Evolutionary conservation across 2,113 vertebrate genomes (phyloP).

Genomic region (Nibea albiflora): DNA sequence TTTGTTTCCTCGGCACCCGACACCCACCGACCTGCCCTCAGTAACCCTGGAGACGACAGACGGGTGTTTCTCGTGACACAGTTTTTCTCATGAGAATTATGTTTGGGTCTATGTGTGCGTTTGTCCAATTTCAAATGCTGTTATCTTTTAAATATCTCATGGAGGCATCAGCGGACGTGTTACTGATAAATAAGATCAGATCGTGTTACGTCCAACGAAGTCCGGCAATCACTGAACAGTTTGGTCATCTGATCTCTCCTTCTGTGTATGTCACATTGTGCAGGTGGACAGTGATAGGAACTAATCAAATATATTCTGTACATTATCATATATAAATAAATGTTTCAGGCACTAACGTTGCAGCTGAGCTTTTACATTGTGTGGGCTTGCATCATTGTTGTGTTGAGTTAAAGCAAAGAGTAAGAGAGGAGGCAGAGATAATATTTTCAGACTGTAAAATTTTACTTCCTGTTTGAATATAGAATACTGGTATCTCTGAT

Average conservation of each 20-base stretch:
- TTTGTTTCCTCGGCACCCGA: slow-evolving; percentile 71
- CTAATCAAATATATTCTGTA: neutral
- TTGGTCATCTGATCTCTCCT: slow-evolving; percentile 17
- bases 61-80: slow-evolving; percentile 49
- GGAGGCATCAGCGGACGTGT: slow-evolving; percentile 13
- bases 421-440: neutral
- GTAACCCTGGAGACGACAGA: slow-evolving; percentile 59
- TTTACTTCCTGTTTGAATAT: neutral
- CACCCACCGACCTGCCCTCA: slow-evolving; percentile 42
- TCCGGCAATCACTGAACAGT: neutral
- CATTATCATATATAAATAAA: neutral
- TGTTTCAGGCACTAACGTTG: neutral
- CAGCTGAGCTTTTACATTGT: neutral
- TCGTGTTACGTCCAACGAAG: neutral
- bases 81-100: slow-evolving; percentile 32
- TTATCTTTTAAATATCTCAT: slow-evolving; percentile 21
- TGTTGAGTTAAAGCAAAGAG: neutral
- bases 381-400: neutral
- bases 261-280: neutral
- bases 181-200: slow-evolving; percentile 20
- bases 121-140: slow-evolving; percentile 23
- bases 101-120: slow-evolving; percentile 1
- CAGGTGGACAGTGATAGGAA: neutral
- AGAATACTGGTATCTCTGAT: neutral
- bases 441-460: neutral